phyloP scores from a whole-genome alignment of 2,113 vertebrate genomes.

The Syrmaticus mikado region DNA sequence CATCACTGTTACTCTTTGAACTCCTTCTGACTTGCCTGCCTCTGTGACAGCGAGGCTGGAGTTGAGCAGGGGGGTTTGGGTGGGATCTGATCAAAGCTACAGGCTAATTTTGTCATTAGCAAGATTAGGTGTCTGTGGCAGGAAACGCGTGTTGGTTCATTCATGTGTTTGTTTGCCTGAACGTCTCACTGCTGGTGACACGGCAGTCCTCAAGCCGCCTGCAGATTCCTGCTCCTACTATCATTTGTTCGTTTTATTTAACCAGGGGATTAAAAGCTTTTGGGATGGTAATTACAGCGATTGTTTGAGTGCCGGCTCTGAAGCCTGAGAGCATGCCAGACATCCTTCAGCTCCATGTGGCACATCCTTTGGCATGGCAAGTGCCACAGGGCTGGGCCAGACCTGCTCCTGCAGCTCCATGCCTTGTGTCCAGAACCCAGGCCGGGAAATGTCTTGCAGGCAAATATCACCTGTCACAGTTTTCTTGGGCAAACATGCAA shows the following conservation, averaged over 20 bases:
- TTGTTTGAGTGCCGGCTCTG: neutral
- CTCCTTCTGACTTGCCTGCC: neutral
- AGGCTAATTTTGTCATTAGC: constrained; percentile 8
- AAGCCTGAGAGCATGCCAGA: neutral
- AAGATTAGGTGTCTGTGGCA: constrained; percentile 2
- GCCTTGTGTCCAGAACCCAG: neutral
- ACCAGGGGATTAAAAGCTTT: constrained; percentile 50
- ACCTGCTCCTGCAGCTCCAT: neutral
- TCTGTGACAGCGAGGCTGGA: neutral
- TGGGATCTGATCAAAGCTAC: constrained; percentile 6
- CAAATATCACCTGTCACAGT: neutral
- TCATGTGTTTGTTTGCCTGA: neutral
- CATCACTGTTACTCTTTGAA: neutral
- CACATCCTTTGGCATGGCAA: neutral
- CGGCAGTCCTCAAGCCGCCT: neutral
- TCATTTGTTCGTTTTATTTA: constrained; percentile 38
- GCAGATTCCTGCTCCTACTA: neutral
- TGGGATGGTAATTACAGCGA: constrained; percentile 30
- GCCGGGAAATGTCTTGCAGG: neutral
- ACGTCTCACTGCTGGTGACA: neutral
- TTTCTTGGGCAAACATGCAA: neutral
- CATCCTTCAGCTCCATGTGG: neutral
- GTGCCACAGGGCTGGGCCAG: neutral
- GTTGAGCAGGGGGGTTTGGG: neutral
- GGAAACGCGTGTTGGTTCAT: neutral